A percentile compares a stretch with the other conserved stretches of the same genome.
phyloP scores from a whole-genome alignment of 2,113 vertebrate genomes.

The Raphicerus campestris region DNA sequence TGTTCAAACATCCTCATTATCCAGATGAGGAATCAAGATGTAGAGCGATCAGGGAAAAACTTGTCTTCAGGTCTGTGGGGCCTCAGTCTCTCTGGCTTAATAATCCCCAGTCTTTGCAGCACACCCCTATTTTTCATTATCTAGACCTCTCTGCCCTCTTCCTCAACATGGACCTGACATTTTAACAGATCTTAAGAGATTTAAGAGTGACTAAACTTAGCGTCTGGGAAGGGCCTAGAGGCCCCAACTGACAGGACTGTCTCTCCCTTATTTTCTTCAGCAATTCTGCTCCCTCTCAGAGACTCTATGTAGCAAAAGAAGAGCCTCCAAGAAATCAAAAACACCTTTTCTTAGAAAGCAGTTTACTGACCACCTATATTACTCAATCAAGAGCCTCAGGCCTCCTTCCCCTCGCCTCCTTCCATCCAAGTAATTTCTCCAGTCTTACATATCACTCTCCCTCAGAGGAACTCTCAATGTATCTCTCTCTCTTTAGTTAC shows the following conservation, averaged over 20 bases:
- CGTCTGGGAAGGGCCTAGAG: too few species aligned
- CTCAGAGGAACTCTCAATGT: background rate
- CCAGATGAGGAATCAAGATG: background rate
- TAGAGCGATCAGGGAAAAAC: background rate
- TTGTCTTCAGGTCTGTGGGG: background rate
- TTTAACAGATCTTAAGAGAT: background rate
- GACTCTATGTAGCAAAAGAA: background rate
- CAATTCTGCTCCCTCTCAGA: background rate
- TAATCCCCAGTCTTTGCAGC: background rate
- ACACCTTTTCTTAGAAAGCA: background rate
- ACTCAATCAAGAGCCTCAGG: background rate
- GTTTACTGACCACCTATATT: background rate
- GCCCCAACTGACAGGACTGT: background rate
- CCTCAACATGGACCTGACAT: background rate
- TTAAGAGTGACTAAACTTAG: background rate
- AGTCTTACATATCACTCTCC: too few species aligned
- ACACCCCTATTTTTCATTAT: background rate
- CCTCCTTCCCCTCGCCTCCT: background rate
- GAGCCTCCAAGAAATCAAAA: background rate
- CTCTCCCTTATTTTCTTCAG: background rate
- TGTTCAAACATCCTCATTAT: background rate
- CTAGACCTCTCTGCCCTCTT: background rate
- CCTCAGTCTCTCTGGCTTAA: background rate
- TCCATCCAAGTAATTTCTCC: background rate
- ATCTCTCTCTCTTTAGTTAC: background rate